Percentiles rank a stretch among this genome's conserved stretches.
Conservation (phyloP, 2,113 vertebrate species). For the Lutjanus erythropterus region DNA sequence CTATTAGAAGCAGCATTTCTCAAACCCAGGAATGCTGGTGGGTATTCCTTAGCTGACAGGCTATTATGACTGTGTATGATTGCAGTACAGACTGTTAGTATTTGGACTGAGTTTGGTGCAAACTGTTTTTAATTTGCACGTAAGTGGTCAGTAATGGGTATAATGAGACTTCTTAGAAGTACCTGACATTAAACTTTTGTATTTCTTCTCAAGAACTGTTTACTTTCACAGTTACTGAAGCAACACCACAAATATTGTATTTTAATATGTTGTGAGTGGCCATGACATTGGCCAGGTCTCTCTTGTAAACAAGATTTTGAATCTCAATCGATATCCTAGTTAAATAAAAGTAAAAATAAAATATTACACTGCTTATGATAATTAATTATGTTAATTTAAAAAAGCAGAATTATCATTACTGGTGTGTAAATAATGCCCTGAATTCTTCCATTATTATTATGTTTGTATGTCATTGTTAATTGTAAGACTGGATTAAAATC, state of each 20-base stretch:
- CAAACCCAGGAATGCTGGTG: slow-evolving; percentile 27
- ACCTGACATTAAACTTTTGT: neutral
- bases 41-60: slow-evolving; percentile 17
- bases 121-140: slow-evolving; percentile 22
- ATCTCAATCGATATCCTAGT: too few species aligned
- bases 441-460: neutral
- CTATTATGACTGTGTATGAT: neutral
- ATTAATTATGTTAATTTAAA: too few species aligned
- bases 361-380: too few species aligned
- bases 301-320: too few species aligned
- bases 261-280: too few species aligned
- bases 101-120: slow-evolving; percentile 23
- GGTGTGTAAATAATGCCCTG: neutral
- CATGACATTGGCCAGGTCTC: too few species aligned
- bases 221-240: slow-evolving; percentile 2
- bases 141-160: neutral
- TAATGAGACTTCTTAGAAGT: neutral
- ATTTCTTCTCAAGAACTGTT: neutral
- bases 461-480: neutral
- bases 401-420: neutral
- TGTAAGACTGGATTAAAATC: neutral
- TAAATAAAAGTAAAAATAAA: too few species aligned
- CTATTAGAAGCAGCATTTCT: slow-evolving; percentile 51
- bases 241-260: neutral
- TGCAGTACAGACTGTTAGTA: slow-evolving; percentile 3